Conservation (phyloP, 2,888 invertebrate genomes). For the Tachina fera region DNA sequence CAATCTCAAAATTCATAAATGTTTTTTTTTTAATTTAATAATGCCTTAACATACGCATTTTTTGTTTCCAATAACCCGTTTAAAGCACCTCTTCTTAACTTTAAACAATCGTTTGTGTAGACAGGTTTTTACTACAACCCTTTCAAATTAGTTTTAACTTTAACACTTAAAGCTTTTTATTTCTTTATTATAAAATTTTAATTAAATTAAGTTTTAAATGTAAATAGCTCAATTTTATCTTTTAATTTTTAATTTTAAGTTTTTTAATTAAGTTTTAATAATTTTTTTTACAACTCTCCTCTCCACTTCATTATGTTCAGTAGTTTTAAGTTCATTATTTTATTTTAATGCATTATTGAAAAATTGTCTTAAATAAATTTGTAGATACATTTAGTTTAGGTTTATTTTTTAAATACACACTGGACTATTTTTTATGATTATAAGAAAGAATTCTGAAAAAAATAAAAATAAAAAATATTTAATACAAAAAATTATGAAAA, state of each 20-base stretch:
- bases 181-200: background rate
- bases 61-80: no score
- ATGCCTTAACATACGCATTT: no score
- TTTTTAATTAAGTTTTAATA: conserved; percentile 13
- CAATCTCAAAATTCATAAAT: no score
- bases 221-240: conserved; percentile 52
- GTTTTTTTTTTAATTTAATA: no score
- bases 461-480: conserved; percentile 19
- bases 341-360: conserved; percentile 15
- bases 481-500: conserved; percentile 13
- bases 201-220: conserved; percentile 19
- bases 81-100: no score
- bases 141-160: background rate
- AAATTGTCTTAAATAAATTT: conserved; percentile 25
- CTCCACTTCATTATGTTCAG: conserved; percentile 18
- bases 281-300: background rate
- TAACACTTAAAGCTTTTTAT: background rate
- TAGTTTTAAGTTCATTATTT: conserved; percentile 36
- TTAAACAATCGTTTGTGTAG: no score
- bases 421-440: conserved; percentile 4
- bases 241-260: conserved; percentile 1
- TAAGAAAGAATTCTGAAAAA: background rate
- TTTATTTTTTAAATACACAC: background rate
- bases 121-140: background rate
- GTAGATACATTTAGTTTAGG: conserved; percentile 32